Base-by-base conservation (phyloP, 2,888 invertebrate genomes). In the Piscicola geometra region DNA sequence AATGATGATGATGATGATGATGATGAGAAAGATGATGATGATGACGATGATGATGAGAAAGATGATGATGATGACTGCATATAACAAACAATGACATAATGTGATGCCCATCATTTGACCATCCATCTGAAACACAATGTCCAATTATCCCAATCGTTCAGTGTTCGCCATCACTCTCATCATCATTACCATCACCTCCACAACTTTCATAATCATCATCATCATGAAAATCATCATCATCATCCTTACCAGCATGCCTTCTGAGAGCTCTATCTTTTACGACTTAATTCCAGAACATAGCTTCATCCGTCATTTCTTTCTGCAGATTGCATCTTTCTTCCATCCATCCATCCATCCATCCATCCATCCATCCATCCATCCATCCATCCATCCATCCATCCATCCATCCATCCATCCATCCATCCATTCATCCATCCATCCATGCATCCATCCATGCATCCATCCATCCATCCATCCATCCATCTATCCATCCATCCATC, bases 361-460 rank as follows among this genome's bases (percentile, higher is more conserved):
- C 64, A 5, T 64, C 64, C 64, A 64, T 64, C 64, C 30, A 64
- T 64, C n/a, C 64, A 30, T 64, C n/a, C n/a, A 12, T 64, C 9
- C 5, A 12, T 21, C 30, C n/a, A 5, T 64, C 64, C 64, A 64
- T 64, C n/a, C 5, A 64, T 64, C n/a, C 21, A 21, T 12, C 32
- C 32, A 12, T n/a, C 15, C 2, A 32, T 33, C 32, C 67, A 67
- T 67, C 32, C 5, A 67, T 67, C 67, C 67, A 67, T 35, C 32
- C 3, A 32, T n/a, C 33, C 5, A 67, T 33, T 33, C 9, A 64
- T 67, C 15, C 5, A 28, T 67, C 18, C 67, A 67, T n/a, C 12
- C 67, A 67, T 32, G 5, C n/a, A 12, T 67, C 32, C 5, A 12
- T 67, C 32, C 33, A 25, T 33, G 3, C 32, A 67, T 67, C 15